Evolutionary conservation across 2,797 vertebrate species (phyloP).

Genomic region (Pelochelys cantorii): DNA sequence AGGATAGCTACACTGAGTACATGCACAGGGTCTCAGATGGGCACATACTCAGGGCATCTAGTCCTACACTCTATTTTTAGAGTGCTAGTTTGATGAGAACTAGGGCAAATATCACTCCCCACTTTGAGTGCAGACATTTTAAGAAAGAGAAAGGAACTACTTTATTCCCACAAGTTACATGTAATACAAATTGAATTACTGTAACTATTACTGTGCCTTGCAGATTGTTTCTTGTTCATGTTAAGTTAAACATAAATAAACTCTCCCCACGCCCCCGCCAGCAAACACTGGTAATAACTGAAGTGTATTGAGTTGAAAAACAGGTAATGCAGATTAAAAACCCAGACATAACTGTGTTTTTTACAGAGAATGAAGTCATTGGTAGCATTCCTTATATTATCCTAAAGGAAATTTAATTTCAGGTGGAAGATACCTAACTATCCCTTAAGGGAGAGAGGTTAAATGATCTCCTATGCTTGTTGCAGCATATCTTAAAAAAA

Average conservation of each 20-base stretch:
- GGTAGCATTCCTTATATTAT: background rate
- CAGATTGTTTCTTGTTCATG: slow-evolving; percentile 1
- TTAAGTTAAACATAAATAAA: background rate
- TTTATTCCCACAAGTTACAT: background rate
- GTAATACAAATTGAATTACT: background rate
- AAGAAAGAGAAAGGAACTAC: background rate
- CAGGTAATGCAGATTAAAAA: slow-evolving; percentile 6
- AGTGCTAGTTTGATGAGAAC: background rate
- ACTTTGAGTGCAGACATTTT: background rate
- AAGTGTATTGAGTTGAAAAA: slow-evolving; percentile 11
- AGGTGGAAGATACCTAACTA: background rate
- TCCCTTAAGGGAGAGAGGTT: background rate
- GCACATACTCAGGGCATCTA: background rate
- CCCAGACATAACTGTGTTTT: background rate
- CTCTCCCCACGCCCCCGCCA: background rate
- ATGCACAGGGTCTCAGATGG: background rate
- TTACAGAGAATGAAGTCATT: background rate
- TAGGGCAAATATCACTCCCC: background rate
- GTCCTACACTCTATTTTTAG: background rate
- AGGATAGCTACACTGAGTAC: background rate
- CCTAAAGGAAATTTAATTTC: slow-evolving; percentile 18
- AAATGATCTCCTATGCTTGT: background rate
- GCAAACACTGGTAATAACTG: background rate
- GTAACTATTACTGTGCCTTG: background rate
- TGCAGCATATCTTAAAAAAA: background rate